Percentiles rank a stretch among this genome's conserved stretches.
Conservation (phyloP, 2,888 invertebrate species). For the Malacosoma neustria region DNA sequence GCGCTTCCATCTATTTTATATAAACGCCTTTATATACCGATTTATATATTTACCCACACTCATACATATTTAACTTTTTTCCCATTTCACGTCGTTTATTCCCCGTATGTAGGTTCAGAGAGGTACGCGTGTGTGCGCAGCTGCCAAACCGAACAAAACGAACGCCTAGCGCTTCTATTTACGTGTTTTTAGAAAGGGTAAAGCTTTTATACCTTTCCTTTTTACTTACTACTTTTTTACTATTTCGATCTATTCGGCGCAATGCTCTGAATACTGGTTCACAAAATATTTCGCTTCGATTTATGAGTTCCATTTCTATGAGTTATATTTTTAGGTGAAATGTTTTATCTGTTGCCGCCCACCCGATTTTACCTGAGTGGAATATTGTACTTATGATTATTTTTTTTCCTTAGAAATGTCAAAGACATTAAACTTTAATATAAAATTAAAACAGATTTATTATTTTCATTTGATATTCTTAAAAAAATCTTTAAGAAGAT, state of each 20-base stretch:
- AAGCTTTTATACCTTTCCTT: conserved; percentile 71
- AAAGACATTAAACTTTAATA: no score
- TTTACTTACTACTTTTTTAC: conserved; percentile 45
- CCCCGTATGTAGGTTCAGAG: conserved; percentile 54
- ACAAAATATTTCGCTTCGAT: conserved; percentile 64
- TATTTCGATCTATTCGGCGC: conserved; percentile 59
- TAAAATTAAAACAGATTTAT: no score
- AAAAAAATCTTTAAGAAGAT: no score
- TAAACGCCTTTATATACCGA: conserved; percentile 68
- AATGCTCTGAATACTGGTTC: conserved; percentile 50
- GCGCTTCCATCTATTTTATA: conserved; percentile 59
- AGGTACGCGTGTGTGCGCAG: conserved; percentile 25
- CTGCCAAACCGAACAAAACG: conserved; percentile 52
- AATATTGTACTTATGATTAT: background rate
- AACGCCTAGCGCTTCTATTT: conserved; percentile 56
- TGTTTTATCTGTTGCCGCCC: conserved; percentile 38
- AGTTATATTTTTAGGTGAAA: conserved; percentile 44
- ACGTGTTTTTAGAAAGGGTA: conserved; percentile 72
- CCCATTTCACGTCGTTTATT: conserved; percentile 72
- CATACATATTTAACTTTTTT: conserved; percentile 75
- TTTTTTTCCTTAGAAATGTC: background rate
- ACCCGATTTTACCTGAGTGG: conserved; percentile 3
- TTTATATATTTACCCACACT: conserved; percentile 74
- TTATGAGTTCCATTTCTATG: conserved; percentile 58
- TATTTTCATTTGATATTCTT: no score